phyloP scores from a whole-genome alignment of 1,140 invertebrate species.

The Manduca sexta region DNA sequence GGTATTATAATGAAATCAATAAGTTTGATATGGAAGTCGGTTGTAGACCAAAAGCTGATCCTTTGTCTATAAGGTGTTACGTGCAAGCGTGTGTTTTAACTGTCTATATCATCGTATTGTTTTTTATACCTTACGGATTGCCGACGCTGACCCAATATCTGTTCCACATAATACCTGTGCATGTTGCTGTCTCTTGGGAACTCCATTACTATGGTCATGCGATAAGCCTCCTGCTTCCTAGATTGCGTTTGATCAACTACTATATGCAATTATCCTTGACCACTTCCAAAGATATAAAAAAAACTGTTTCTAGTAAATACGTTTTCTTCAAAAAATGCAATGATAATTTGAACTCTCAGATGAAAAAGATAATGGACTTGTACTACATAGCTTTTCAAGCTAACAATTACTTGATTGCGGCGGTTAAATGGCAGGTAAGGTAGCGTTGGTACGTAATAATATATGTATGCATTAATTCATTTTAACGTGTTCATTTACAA shows the following conservation, averaged over 20 bases:
- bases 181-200: slow-evolving; percentile 23
- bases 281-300: slow-evolving; percentile 9
- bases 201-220: slow-evolving; percentile 31
- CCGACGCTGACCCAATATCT: not conserved
- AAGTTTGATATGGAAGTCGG: slow-evolving; percentile 25
- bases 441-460: not conserved
- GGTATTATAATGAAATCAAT: slow-evolving; percentile 20
- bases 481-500: not conserved
- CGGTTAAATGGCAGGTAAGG: slow-evolving; percentile 55
- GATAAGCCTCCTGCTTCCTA: slow-evolving; percentile 26
- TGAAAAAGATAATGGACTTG: slow-evolving; percentile 41
- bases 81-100: slow-evolving; percentile 6
- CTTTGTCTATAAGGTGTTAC: slow-evolving; percentile 12
- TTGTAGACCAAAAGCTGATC: slow-evolving; percentile 20
- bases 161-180: slow-evolving; percentile 11
- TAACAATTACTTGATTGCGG: slow-evolving; percentile 44
- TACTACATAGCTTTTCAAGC: slow-evolving; percentile 43
- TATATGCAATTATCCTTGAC: slow-evolving; percentile 26
- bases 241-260: slow-evolving; percentile 27
- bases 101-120: slow-evolving; percentile 4
- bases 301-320: slow-evolving; percentile 3
- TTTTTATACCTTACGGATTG: not conserved
- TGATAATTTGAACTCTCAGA: slow-evolving; percentile 18
- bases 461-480: not conserved
- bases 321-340: slow-evolving; percentile 1